Conservation (phyloP, 2,797 vertebrate genomes). For the Moxostoma hubbsi region DNA sequence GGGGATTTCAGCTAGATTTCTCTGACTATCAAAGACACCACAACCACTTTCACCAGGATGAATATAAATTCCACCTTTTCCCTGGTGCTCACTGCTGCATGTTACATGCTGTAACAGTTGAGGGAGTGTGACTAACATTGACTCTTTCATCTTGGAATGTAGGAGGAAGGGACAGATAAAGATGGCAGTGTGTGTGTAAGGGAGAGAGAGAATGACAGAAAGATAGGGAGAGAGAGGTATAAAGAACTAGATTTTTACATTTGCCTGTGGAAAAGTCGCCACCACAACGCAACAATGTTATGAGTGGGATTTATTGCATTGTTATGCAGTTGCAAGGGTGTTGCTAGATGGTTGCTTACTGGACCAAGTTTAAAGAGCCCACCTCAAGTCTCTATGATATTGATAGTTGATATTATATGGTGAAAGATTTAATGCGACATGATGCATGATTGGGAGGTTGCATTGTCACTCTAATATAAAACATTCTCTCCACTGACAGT, state of each 20-base stretch:
- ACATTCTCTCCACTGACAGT: too few species aligned
- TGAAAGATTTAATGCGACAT: too few species aligned
- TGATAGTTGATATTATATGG: too few species aligned
- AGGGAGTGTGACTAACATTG: slow-evolving; percentile 22
- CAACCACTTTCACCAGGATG: slow-evolving; percentile 32
- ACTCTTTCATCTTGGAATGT: slow-evolving; percentile 24
- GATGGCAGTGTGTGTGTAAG: not conserved
- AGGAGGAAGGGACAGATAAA: slow-evolving; percentile 14
- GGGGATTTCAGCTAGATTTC: slow-evolving; percentile 43
- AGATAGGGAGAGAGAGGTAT: not conserved
- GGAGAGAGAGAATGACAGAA: not conserved
- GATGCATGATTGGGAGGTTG: too few species aligned
- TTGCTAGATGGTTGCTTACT: too few species aligned
- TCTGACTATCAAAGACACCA: slow-evolving; percentile 36
- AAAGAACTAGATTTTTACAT: not conserved
- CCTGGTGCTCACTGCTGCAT: not conserved
- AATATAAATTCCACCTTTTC: slow-evolving; percentile 39
- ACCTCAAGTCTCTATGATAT: too few species aligned
- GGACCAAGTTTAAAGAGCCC: too few species aligned
- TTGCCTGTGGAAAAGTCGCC: too few species aligned
- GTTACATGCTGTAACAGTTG: slow-evolving; percentile 17
- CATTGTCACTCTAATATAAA: too few species aligned
- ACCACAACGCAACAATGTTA: too few species aligned
- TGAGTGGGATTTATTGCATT: too few species aligned
- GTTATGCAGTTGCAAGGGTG: too few species aligned